These are phyloP conservation scores for Cosmorhoe ocellata DNA, from an alignment of 2,888 invertebrate species.

Conservation along the genomic window DNA sequence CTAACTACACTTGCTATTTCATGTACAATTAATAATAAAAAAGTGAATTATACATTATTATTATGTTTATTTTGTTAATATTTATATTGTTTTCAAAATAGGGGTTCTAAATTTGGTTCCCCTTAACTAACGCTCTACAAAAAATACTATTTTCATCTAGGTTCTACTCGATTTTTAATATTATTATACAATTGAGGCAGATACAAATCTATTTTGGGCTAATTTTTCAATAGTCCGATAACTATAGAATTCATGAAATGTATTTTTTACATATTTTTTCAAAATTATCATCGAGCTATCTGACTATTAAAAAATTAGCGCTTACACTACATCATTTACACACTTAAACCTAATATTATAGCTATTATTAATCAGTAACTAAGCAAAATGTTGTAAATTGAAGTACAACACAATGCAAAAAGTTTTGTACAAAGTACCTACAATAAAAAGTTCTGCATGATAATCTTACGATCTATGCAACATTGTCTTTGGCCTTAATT, in stretches of 20 bases:
- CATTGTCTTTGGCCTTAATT: conserved; percentile 47
- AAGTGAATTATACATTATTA: background rate
- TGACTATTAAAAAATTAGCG: conserved; percentile 35
- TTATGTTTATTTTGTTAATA: background rate
- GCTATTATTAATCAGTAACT: conserved; percentile 2
- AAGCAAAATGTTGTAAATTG: background rate
- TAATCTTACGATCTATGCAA: too few relatives aligned
- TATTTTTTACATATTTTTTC: too few relatives aligned
- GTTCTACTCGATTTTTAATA: background rate
- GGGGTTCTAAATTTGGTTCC: background rate
- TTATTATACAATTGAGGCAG: conserved; percentile 2
- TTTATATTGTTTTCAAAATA: conserved; percentile 1
- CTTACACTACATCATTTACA: background rate
- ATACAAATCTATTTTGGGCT: too few relatives aligned
- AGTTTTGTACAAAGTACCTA: background rate
- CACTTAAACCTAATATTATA: background rate
- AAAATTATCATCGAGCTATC: background rate
- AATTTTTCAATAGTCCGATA: too few relatives aligned
- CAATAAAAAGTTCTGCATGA: conserved; percentile 9
- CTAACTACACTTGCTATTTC: conserved; percentile 29
- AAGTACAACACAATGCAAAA: too few relatives aligned
- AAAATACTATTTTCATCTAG: background rate
- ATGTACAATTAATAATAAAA: conserved; percentile 1
- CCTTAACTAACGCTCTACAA: background rate
- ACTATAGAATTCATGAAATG: too few relatives aligned